Evolutionary conservation across 2,888 invertebrate genomes (phyloP).

Genomic region (Ditula angustiorana): DNA sequence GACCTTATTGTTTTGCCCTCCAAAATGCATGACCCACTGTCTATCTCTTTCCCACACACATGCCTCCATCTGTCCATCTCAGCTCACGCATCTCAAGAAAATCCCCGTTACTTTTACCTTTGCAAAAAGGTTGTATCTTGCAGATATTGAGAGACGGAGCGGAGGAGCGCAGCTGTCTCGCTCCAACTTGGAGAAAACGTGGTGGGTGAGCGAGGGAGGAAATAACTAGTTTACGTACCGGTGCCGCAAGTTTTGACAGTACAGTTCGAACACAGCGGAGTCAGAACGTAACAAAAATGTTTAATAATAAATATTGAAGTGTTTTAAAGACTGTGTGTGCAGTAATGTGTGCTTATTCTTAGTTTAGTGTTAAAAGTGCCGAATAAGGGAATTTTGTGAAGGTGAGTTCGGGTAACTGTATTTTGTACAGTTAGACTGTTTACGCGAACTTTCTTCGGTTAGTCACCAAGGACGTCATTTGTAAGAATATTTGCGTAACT

Average conservation of each 20-base stretch:
- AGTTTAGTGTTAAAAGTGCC: constrained; percentile 38
- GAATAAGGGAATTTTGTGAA: constrained; percentile 41
- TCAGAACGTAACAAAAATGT: constrained; percentile 62
- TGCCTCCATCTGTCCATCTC: constrained; percentile 67
- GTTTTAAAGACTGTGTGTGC: no score
- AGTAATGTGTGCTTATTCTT: no score
- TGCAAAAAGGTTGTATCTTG: constrained; percentile 84
- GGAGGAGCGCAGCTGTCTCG: constrained; percentile 49
- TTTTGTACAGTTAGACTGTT: constrained; percentile 55
- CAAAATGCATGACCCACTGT: constrained; percentile 63
- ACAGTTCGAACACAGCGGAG: constrained; percentile 69
- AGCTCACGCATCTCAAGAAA: constrained; percentile 81
- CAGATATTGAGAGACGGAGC: constrained; percentile 49
- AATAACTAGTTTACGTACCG: constrained; percentile 71
- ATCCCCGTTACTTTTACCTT: constrained; percentile 84
- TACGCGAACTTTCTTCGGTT: constrained; percentile 70
- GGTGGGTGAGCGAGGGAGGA: constrained; percentile 48
- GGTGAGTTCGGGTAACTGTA: constrained; percentile 55
- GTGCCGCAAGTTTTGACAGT: constrained; percentile 84
- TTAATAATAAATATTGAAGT: constrained; percentile 47
- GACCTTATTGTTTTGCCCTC: constrained; percentile 55
- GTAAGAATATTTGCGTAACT: constrained; percentile 36
- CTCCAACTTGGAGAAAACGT: constrained; percentile 43
- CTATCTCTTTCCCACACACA: constrained; percentile 59
- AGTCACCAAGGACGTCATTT: constrained; percentile 71